phyloP scores from a whole-genome alignment of 2,797 vertebrate species.

The Podargus strigoides region DNA sequence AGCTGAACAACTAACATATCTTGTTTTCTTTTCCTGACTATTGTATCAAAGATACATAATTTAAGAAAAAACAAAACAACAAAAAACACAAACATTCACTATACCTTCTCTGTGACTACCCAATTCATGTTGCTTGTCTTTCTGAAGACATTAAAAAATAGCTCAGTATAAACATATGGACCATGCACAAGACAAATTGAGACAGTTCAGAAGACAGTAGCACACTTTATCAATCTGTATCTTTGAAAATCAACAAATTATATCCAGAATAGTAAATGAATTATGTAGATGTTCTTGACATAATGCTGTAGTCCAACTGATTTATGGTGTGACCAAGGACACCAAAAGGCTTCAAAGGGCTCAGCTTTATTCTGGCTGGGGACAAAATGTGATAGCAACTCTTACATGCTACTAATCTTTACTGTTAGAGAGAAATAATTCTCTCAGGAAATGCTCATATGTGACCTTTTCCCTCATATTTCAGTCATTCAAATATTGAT shows the following conservation, averaged over 20 bases:
- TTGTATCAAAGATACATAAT: not conserved
- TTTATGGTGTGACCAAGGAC: not conserved
- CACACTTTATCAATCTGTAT: not conserved
- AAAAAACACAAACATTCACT: not conserved
- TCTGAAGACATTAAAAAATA: not conserved
- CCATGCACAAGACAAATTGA: not conserved
- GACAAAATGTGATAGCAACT: not conserved
- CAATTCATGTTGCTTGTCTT: not conserved
- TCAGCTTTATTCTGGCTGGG: not conserved
- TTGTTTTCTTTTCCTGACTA: not conserved
- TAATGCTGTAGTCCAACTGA: not conserved
- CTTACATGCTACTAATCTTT: not conserved
- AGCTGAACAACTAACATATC: not conserved
- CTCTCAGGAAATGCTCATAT: not conserved
- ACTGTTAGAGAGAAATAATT: not conserved
- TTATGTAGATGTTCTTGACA: not conserved
- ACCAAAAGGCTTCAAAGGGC: not conserved
- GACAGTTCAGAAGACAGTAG: not conserved
- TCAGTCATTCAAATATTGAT: not conserved
- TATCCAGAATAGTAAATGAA: not conserved
- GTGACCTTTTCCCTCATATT: not conserved
- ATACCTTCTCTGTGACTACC: not conserved
- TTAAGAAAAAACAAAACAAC: not conserved
- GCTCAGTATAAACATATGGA: not conserved
- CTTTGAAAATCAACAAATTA: not conserved